These are phyloP conservation scores for Sebastes matsubarae DNA, from an alignment of 2,797 vertebrate genomes.

Conservation along the genomic window DNA sequence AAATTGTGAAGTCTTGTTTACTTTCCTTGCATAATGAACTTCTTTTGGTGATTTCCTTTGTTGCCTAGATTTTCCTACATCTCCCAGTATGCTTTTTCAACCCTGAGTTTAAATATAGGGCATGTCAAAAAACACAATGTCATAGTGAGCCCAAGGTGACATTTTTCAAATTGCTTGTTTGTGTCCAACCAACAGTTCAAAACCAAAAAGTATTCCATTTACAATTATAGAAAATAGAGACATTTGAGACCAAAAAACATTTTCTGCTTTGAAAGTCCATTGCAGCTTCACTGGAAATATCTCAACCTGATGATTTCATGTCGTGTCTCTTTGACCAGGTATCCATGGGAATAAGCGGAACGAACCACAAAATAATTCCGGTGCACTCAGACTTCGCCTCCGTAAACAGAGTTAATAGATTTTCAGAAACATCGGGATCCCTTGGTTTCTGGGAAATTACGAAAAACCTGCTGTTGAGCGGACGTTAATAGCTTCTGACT, in stretches of 20 bases:
- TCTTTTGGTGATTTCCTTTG: neutral
- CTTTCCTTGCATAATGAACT: neutral
- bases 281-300: neutral
- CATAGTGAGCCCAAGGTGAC: neutral
- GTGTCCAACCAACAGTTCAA: neutral
- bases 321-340: neutral
- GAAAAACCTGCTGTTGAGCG: slow-evolving; percentile 15
- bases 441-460: slow-evolving; percentile 46
- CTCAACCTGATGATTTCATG: neutral
- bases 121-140: neutral
- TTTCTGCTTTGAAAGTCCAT: neutral
- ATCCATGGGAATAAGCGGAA: neutral
- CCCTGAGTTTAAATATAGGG: neutral
- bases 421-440: slow-evolving; percentile 39
- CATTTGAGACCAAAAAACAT: neutral
- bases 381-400: neutral
- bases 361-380: neutral
- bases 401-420: slow-evolving; percentile 52
- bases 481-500: slow-evolving; percentile 30
- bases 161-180: neutral
- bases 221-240: neutral
- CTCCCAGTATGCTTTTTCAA: neutral
- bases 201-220: neutral
- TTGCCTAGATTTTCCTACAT: neutral
- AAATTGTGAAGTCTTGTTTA: neutral